These are phyloP conservation scores for Ditula angustiorana DNA, from an alignment of 2,888 invertebrate species.

Conservation along the genomic window DNA sequence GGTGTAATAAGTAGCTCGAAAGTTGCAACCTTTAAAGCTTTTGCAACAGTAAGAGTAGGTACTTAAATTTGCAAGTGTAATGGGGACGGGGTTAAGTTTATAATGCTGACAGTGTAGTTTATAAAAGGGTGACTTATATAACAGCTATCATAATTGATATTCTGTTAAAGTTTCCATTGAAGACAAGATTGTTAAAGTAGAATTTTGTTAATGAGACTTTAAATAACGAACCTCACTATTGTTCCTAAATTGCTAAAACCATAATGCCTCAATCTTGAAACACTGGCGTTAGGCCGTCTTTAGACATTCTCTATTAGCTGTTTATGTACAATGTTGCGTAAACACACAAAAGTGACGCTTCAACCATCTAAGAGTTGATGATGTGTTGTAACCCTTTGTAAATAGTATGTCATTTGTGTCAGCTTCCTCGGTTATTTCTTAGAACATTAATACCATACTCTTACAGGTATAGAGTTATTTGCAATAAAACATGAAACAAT, in stretches of 20 bases:
- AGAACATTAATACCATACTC: not conserved
- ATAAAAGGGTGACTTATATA: not conserved
- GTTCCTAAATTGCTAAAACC: slow-evolving; percentile 32
- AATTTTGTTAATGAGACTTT: not conserved
- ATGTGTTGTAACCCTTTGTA: slow-evolving; percentile 51
- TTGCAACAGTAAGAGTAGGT: slow-evolving; percentile 24
- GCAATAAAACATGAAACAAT: not conserved
- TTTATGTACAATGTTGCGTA: slow-evolving; percentile 54
- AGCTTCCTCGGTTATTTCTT: slow-evolving; percentile 51
- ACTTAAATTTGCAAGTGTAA: slow-evolving; percentile 29
- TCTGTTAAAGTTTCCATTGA: too few species aligned
- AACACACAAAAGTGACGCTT: slow-evolving; percentile 58
- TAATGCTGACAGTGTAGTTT: slow-evolving; percentile 7
- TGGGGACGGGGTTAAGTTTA: slow-evolving; percentile 18
- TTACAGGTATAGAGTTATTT: not conserved
- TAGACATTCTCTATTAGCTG: slow-evolving; percentile 61
- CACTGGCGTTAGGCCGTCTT: slow-evolving; percentile 37
- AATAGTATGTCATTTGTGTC: slow-evolving; percentile 56
- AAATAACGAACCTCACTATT: not conserved
- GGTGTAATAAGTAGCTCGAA: slow-evolving; percentile 40
- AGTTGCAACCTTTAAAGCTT: slow-evolving; percentile 37
- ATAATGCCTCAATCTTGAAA: slow-evolving; percentile 40
- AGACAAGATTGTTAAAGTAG: not conserved
- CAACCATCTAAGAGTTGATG: slow-evolving; percentile 58
- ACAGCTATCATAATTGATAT: not conserved